Conservation (phyloP, 1,140 invertebrate genomes). For the Hypothenemus hampei region DNA sequence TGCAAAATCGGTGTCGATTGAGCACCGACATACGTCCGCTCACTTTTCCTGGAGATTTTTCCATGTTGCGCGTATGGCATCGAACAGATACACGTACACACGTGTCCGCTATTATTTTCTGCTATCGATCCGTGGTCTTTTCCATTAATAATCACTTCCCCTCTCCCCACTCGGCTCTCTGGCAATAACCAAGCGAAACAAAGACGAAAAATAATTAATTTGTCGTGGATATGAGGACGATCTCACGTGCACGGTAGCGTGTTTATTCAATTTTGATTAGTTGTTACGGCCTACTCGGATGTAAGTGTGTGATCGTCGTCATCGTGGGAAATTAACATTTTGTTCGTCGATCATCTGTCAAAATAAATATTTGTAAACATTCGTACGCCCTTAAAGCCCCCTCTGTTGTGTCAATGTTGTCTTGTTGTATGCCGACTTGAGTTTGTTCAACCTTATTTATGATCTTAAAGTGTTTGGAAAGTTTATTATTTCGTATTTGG, state of each 20-base stretch:
- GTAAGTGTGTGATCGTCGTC: conserved; percentile 2
- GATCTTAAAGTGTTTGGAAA: background rate
- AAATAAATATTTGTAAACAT: conserved; percentile 27
- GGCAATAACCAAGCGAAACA: conserved; percentile 5
- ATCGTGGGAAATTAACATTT: background rate
- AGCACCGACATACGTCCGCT: conserved; percentile 25
- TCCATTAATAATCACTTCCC: background rate
- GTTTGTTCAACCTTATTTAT: background rate
- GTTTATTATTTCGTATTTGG: background rate
- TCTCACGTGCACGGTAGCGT: conserved; percentile 39
- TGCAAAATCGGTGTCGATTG: conserved; percentile 26
- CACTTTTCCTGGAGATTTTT: background rate
- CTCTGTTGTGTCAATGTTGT: background rate
- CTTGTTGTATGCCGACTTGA: background rate
- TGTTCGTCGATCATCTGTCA: conserved; percentile 10
- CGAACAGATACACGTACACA: background rate
- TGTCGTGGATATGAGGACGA: conserved; percentile 20
- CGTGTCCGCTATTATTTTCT: background rate
- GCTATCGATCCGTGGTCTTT: background rate
- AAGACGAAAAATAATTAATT: conserved; percentile 20
- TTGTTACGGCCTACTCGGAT: conserved; percentile 30
- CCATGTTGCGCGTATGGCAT: background rate
- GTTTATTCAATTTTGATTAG: conserved; percentile 31
- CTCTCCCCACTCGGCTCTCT: background rate
- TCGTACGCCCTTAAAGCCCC: background rate